Evolutionary conservation across 2,888 invertebrate species (phyloP).

Genomic region (Rhagium mordax): DNA sequence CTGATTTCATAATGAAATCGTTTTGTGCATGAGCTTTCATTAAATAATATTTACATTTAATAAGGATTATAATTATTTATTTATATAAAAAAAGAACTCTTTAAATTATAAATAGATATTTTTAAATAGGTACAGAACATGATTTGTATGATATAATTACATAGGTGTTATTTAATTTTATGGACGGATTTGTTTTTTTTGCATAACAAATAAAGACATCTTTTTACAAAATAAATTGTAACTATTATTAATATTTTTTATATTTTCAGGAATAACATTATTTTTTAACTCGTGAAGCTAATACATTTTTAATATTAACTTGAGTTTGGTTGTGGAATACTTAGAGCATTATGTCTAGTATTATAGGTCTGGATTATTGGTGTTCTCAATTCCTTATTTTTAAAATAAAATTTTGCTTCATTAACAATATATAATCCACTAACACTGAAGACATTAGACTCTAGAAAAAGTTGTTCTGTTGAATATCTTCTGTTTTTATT

Average conservation of each 20-base stretch:
- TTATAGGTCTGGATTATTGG: not conserved
- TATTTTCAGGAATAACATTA: not conserved
- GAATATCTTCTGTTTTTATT: not conserved
- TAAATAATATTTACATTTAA: no score
- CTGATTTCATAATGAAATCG: no score
- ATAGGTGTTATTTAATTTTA: not conserved
- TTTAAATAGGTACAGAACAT: no score
- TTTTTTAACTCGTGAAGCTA: not conserved
- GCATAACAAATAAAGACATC: not conserved
- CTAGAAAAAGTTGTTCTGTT: not conserved
- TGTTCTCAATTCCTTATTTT: not conserved
- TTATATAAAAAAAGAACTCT: no score
- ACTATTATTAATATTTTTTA: no score
- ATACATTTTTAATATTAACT: not conserved
- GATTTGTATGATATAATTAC: no score
- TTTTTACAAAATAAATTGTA: not conserved
- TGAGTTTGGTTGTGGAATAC: not conserved
- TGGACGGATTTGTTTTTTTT: not conserved
- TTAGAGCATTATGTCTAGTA: not conserved
- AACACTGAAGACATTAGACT: not conserved
- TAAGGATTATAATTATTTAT: no score
- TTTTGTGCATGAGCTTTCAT: no score
- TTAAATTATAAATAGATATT: no score
- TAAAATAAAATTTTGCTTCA: not conserved
- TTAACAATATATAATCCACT: not conserved